phyloP scores from a whole-genome alignment of 2,113 vertebrate species.

The Egretta garzetta region DNA sequence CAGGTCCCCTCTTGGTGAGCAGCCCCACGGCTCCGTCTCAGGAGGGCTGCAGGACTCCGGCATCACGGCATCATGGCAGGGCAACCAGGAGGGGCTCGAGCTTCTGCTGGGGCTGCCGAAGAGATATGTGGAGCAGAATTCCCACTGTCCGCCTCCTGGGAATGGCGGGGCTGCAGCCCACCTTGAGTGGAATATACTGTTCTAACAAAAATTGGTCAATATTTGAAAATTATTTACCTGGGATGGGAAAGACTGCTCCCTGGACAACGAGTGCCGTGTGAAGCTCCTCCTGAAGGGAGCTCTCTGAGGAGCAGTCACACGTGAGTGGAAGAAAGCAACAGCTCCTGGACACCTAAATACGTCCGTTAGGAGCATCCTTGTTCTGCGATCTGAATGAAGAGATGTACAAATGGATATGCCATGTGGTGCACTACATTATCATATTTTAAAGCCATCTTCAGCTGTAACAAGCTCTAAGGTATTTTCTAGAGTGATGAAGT shows the following conservation, averaged over 20 bases:
- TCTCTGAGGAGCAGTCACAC: background rate
- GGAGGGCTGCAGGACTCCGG: accelerated
- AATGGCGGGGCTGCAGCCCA: background rate
- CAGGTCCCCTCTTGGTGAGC: background rate
- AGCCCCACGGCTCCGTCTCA: background rate
- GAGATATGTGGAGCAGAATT: background rate
- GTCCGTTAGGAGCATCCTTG: background rate
- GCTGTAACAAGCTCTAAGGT: conserved; percentile 46
- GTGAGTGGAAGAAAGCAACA: background rate
- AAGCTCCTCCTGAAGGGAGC: background rate
- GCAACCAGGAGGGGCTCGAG: too few species aligned
- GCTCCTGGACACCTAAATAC: background rate
- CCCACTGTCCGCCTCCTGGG: background rate
- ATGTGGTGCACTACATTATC: background rate
- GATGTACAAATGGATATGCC: background rate
- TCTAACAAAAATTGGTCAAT: background rate
- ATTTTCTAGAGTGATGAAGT: conserved; percentile 62
- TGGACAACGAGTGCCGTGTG: background rate
- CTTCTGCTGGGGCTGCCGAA: background rate
- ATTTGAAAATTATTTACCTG: background rate
- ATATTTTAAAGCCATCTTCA: conserved; percentile 3
- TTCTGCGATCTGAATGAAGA: background rate
- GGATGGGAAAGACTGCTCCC: background rate
- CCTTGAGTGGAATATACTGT: accelerated
- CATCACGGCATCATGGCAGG: accelerated